Evolutionary conservation across 2,797 vertebrate species (phyloP).

Genomic region (Zenarchopterus dispar): DNA sequence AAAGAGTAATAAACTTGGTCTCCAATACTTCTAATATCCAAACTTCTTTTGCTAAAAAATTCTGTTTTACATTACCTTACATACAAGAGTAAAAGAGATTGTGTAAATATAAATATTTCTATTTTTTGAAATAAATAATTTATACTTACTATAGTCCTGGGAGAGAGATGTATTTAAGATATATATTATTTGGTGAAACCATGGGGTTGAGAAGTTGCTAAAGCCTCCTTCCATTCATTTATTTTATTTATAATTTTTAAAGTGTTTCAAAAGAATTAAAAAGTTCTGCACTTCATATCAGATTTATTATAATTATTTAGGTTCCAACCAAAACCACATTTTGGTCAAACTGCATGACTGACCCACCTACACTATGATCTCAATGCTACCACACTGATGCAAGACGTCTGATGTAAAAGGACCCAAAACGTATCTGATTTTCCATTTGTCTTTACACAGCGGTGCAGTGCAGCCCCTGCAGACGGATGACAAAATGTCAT

Average conservation of each 20-base stretch:
- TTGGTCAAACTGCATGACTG: conserved; percentile 15
- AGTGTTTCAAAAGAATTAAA: not conserved
- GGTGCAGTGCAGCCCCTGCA: not conserved
- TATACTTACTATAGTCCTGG: not conserved
- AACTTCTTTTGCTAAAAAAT: too few species aligned
- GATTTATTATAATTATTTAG: not conserved
- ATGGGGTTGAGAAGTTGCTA: not conserved
- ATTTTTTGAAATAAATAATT: not conserved
- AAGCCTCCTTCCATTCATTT: not conserved
- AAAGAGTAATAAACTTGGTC: too few species aligned
- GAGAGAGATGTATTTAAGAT: not conserved
- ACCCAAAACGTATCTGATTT: conserved; percentile 31
- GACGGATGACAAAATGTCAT: conserved; percentile 47
- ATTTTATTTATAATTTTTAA: not conserved
- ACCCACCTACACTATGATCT: conserved; percentile 42
- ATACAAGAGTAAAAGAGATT: too few species aligned
- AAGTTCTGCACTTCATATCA: not conserved
- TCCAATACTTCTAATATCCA: too few species aligned
- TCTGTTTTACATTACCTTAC: too few species aligned
- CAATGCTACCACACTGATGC: conserved; percentile 14
- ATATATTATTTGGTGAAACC: not conserved
- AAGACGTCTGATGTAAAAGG: conserved; percentile 45
- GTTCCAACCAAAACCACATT: not conserved
- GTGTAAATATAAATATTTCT: too few species aligned
- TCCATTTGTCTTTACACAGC: conserved; percentile 31